Percentiles rank a stretch among this genome's conserved stretches.
Conservation (phyloP, 2,113 vertebrate genomes). For the Urocolius indicus region DNA sequence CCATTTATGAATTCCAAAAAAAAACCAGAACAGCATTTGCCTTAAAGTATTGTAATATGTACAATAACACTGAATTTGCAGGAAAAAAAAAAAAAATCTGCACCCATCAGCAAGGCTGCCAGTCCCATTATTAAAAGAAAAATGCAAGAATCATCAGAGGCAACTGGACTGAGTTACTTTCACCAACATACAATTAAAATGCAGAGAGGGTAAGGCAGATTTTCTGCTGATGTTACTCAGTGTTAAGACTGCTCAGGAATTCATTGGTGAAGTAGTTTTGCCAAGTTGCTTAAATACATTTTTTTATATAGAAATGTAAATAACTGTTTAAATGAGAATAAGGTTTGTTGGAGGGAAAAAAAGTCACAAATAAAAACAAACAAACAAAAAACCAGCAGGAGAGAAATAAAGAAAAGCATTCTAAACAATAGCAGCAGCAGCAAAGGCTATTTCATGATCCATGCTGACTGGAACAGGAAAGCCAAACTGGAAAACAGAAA, state of each 20-base stretch:
- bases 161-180: background rate
- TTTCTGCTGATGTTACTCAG: constrained; percentile 1
- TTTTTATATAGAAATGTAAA: background rate
- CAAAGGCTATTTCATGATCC: background rate
- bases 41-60: background rate
- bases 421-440: background rate
- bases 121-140: background rate
- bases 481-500: background rate
- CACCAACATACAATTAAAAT: constrained; percentile 11
- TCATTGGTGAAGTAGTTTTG: background rate
- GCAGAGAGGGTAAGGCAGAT: background rate
- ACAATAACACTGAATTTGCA: background rate
- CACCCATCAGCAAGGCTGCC: background rate
- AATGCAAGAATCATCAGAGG: background rate
- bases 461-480: background rate
- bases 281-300: background rate
- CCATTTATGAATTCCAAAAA: background rate
- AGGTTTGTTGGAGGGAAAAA: background rate
- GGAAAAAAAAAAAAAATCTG: background rate
- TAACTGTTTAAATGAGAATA: background rate
- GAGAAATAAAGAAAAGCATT: background rate
- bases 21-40: background rate
- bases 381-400: background rate
- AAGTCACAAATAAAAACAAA: background rate
- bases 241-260: background rate